Conservation (phyloP, 2,888 invertebrate genomes). For the Eupithecia subumbrata region DNA sequence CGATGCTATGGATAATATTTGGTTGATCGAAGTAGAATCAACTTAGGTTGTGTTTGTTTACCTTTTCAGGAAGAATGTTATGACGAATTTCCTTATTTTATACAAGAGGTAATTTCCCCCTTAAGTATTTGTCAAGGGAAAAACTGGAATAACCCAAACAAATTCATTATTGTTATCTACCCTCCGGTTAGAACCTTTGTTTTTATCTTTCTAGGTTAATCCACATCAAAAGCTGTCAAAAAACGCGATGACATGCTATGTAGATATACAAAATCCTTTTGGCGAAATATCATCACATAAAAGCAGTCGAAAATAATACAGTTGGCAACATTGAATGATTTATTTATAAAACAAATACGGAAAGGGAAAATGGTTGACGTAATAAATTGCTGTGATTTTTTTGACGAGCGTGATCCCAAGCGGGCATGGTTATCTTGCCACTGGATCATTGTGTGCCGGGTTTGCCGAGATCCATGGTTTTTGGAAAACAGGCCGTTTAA, state of each 20-base stretch:
- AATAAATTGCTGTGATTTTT: conserved; percentile 33
- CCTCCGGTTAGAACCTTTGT: not conserved
- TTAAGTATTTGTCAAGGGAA: no score
- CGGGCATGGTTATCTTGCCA: conserved; percentile 20
- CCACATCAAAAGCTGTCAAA: not conserved
- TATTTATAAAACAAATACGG: conserved; percentile 18
- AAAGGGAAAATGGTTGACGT: conserved; percentile 15
- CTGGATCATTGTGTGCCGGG: conserved; percentile 15
- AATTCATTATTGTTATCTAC: not conserved
- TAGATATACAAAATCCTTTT: not conserved
- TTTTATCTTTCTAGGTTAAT: not conserved
- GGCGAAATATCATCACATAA: not conserved
- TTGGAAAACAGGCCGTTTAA: not conserved
- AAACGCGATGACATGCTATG: not conserved
- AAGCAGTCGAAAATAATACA: not conserved
- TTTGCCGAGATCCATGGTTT: not conserved
- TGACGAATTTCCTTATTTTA: not conserved
- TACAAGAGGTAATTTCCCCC: not conserved
- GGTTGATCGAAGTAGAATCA: not conserved
- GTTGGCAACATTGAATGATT: conserved; percentile 10
- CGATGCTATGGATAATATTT: not conserved
- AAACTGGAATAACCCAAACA: not conserved
- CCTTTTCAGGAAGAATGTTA: not conserved
- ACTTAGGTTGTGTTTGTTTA: not conserved
- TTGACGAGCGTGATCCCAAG: conserved; percentile 23